Evolutionary conservation across 2,888 invertebrate species (phyloP), one percentile per base, ranked within the genome.

Genomic region (Alloscopus bannaensis): DNA sequence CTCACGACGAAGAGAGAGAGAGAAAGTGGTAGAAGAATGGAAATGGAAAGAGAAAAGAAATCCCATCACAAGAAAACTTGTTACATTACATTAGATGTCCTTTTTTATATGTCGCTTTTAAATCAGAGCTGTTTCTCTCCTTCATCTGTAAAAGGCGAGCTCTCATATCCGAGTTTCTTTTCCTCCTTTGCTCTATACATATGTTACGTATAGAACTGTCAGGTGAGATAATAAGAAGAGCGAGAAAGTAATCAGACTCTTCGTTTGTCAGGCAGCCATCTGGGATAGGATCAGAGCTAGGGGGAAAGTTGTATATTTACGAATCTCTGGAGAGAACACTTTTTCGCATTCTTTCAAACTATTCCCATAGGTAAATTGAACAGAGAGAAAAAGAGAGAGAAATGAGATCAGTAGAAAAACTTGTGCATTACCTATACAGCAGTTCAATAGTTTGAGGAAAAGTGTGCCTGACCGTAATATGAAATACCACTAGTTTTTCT

Each of bases 221-320:
- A 77, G 77, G 77, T 77, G 77, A 77, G 77, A 77, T 77, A 77
- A 77, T 77, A 77, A 70, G 76, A 69, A 50, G 64, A 55, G 69
- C 69, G 77, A 77, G 62, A 77, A 77, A 77, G 69, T 77, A 73
- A 68, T 75, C 73, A 73, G 69, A 73, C 62, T 57, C 55, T 55
- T 69, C 68, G 55, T 69, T 73, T 65, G 24, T 55, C 42, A 80
- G 73, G 62, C 77, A 77, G 77, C 64, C 77, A 70, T 77, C 77
- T 77, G 77, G 69, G 77, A 77, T 64, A 69, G 77, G 69, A 77
- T 77, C 69, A 77, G 55, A 42, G 57, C 60, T 42, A 28, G 31
- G 64, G 55, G 68, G 60, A 68, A 77, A 77, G 69, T 77, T 70
- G 77, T 77, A 70, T 77, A 70, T 77, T 77, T 77, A 77, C 69